These are phyloP conservation scores for Aegithalos caudatus DNA, from an alignment of 2,113 vertebrate species.

Conservation along the genomic window DNA sequence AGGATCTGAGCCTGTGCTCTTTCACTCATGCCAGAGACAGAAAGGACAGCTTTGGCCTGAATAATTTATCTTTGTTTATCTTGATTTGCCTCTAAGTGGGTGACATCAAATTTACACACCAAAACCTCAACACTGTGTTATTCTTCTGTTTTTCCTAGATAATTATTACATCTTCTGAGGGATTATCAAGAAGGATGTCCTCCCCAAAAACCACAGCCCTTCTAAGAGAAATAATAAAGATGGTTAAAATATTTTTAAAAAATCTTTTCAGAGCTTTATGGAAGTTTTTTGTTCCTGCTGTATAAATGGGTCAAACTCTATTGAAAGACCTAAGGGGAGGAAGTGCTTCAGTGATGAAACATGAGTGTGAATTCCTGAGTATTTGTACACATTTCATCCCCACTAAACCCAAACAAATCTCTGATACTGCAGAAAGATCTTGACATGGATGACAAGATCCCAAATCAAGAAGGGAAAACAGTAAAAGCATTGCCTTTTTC, in stretches of 20 bases:
- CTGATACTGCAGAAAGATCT: neutral
- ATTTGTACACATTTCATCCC: neutral
- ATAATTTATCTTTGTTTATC: neutral
- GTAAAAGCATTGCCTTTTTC: neutral
- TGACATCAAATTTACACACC: neutral
- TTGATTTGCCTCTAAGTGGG: neutral
- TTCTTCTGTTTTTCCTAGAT: neutral
- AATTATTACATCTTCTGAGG: neutral
- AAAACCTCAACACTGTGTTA: neutral
- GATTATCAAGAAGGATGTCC: neutral
- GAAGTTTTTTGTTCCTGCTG: neutral
- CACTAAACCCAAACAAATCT: neutral
- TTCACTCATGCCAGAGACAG: neutral
- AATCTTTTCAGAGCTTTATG: neutral
- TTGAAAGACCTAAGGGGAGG: neutral
- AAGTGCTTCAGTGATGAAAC: neutral
- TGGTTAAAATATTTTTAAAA: neutral
- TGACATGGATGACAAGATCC: rapidly evolving
- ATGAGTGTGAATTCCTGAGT: neutral
- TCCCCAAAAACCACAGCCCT: neutral
- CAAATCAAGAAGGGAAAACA: neutral
- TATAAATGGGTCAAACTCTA: neutral
- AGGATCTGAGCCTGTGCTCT: neutral
- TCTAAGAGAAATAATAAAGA: neutral
- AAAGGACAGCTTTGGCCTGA: neutral